Evolutionary conservation across 2,797 vertebrate species (phyloP).

Genomic region (Pitangus sulphuratus): DNA sequence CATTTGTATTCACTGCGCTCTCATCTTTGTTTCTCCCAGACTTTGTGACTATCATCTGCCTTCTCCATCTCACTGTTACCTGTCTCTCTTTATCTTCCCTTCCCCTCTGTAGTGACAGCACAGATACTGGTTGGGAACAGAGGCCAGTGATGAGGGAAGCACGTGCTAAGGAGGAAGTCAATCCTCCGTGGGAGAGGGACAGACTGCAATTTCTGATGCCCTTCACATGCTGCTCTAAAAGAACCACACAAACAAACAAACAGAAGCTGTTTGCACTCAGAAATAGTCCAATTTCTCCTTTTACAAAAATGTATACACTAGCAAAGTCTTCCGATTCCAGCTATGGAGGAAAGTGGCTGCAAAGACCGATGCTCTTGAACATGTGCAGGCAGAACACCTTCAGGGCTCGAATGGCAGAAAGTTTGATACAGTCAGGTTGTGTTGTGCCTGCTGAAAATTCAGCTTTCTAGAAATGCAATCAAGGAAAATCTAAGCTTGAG

Average conservation of each 20-base stretch:
- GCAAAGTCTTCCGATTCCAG: neutral
- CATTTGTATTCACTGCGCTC: neutral
- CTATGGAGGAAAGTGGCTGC: neutral
- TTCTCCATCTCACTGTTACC: neutral
- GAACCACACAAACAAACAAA: neutral
- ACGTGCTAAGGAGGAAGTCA: accelerated
- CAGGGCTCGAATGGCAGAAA: neutral
- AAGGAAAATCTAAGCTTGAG: neutral
- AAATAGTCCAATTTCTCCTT: neutral
- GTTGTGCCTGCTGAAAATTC: neutral
- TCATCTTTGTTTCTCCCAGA: neutral
- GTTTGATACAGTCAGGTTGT: neutral
- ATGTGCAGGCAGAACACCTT: neutral
- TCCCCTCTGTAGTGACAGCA: accelerated
- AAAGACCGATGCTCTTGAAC: neutral
- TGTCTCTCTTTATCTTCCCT: neutral
- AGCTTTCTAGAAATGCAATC: neutral
- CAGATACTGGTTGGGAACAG: accelerated
- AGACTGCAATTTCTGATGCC: neutral
- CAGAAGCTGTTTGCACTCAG: neutral
- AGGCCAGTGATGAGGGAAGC: accelerated
- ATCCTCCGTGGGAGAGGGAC: neutral
- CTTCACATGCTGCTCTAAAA: neutral
- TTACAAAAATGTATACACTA: accelerated
- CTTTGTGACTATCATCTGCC: neutral